Conservation (phyloP, 2,888 invertebrate genomes). For the Metacarcinus magister region DNA sequence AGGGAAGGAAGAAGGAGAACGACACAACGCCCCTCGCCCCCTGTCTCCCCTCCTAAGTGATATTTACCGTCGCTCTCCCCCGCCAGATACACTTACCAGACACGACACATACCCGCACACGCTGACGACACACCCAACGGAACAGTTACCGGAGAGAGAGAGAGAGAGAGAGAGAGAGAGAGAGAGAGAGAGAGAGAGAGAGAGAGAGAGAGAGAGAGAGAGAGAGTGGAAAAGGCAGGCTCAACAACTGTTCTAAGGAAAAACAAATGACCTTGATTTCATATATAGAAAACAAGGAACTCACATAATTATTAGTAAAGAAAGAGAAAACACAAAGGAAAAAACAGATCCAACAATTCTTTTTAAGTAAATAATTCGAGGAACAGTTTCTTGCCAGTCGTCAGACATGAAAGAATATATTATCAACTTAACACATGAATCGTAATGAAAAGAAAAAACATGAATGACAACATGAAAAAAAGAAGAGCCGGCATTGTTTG, state of each 20-base stretch:
- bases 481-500: no score
- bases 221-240: no score
- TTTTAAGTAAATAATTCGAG: no score
- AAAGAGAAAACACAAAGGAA: no score
- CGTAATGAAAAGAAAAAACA: no score
- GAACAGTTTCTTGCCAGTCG: background rate
- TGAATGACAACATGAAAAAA: no score
- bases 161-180: constrained; percentile 47
- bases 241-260: no score
- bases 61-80: background rate
- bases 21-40: background rate
- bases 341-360: no score
- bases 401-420: background rate
- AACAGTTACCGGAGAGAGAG: background rate
- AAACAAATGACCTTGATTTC: no score
- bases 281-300: no score
- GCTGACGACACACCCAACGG: background rate
- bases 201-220: background rate
- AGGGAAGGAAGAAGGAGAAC: background rate
- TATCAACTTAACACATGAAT: background rate
- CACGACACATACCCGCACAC: background rate
- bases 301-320: no score
- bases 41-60: background rate
- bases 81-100: background rate
- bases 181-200: background rate